phyloP scores from a whole-genome alignment of 2,888 invertebrate species.

The Nebria salina region DNA sequence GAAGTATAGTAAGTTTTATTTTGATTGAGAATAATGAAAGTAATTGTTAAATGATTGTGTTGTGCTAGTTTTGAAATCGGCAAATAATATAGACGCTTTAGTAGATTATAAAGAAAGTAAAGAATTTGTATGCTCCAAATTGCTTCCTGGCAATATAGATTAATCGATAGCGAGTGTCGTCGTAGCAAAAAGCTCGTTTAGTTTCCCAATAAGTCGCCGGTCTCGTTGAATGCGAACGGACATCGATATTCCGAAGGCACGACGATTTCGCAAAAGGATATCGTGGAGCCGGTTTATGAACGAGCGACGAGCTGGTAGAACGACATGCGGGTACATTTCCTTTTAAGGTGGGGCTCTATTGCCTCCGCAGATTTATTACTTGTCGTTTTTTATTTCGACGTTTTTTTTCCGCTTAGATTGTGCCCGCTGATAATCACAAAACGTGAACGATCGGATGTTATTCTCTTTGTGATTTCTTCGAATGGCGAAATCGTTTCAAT shows the following conservation, averaged over 20 bases:
- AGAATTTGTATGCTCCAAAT: slow-evolving; percentile 8
- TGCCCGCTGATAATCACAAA: too few species aligned
- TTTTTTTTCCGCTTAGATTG: background rate
- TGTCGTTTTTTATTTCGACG: background rate
- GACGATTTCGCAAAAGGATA: slow-evolving; percentile 16
- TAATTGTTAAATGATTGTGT: background rate
- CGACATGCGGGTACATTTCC: slow-evolving; percentile 5
- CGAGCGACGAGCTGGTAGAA: background rate
- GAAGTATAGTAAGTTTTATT: too few species aligned
- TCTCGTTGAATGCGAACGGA: background rate
- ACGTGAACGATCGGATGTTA: too few species aligned
- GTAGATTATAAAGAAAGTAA: slow-evolving; percentile 25
- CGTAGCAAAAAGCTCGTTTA: slow-evolving; percentile 3
- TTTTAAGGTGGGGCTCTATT: slow-evolving; percentile 7
- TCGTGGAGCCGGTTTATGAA: slow-evolving; percentile 13
- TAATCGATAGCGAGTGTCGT: slow-evolving; percentile 12
- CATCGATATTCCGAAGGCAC: background rate
- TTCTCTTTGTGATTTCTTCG: too few species aligned
- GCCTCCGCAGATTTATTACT: background rate
- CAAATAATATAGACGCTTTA: background rate
- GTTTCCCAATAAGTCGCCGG: background rate
- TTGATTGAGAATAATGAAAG: too few species aligned
- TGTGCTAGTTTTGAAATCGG: background rate
- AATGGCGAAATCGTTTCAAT: too few species aligned
- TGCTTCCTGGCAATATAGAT: slow-evolving; percentile 20